phyloP scores from a whole-genome alignment of 2,797 vertebrate species.

The Remorina albescens region DNA sequence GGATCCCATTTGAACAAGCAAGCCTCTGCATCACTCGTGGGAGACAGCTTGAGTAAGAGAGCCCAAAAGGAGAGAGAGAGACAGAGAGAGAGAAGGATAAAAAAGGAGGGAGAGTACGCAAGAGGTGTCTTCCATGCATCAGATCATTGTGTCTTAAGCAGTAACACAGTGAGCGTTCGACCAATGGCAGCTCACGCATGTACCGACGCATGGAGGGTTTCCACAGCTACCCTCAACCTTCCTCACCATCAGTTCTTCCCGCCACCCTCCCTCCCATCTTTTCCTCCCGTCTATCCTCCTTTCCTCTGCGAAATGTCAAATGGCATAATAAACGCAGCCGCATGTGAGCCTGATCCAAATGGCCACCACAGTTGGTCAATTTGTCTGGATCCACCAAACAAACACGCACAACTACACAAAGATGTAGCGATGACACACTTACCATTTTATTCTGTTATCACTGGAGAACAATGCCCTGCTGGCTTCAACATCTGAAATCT shows the following conservation, averaged over 20 bases:
- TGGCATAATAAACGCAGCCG: constrained; percentile 65
- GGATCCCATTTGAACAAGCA: constrained; percentile 72
- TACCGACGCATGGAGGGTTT: constrained; percentile 75
- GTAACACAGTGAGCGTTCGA: constrained; percentile 45
- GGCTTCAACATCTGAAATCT: not conserved
- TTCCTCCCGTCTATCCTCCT: constrained; percentile 28
- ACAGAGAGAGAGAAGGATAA: constrained; percentile 24
- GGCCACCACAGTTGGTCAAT: constrained; percentile 51
- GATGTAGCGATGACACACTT: constrained; percentile 23
- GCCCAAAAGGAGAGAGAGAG: not conserved
- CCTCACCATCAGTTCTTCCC: constrained; percentile 47
- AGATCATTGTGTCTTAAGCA: constrained; percentile 68
- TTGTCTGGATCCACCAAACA: constrained; percentile 50
- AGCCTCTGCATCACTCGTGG: constrained; percentile 60
- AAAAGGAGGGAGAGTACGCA: constrained; percentile 35
- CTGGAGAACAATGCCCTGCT: not conserved
- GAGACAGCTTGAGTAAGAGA: constrained; percentile 60
- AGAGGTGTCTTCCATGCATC: constrained; percentile 70
- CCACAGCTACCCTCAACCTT: constrained; percentile 79
- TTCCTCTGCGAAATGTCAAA: constrained; percentile 77
- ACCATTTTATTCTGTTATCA: not conserved
- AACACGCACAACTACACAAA: constrained; percentile 2
- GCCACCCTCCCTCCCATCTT: not conserved
- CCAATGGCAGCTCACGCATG: constrained; percentile 73
- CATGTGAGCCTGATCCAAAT: constrained; percentile 35